Evolutionary conservation across 1,140 invertebrate species (phyloP).

Genomic region (Polyergus mexicanus): DNA sequence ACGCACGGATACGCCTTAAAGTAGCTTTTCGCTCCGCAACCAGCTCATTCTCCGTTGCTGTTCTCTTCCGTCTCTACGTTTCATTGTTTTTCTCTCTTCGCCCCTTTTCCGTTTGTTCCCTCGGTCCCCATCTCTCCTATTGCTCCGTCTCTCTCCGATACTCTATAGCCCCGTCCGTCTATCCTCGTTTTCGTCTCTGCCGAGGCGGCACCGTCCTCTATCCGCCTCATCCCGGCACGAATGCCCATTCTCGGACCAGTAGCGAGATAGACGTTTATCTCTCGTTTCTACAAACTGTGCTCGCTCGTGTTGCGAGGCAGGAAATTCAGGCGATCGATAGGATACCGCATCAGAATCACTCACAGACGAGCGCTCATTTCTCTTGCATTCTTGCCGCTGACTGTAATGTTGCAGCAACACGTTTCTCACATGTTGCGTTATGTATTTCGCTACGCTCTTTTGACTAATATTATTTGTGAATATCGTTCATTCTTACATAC

Average conservation of each 20-base stretch:
- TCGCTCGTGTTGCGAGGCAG: slow-evolving; percentile 42
- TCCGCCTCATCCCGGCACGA: slow-evolving; percentile 46
- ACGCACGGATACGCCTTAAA: slow-evolving; percentile 68
- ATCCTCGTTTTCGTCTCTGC: slow-evolving; percentile 55
- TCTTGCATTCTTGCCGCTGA: slow-evolving; percentile 57
- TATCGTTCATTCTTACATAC: background rate
- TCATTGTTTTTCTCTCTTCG: slow-evolving; percentile 41
- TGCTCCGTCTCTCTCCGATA: background rate
- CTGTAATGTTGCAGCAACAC: slow-evolving; percentile 40
- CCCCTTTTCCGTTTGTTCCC: slow-evolving; percentile 7
- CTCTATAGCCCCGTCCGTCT: background rate
- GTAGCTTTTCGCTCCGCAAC: slow-evolving; percentile 60
- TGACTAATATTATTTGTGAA: background rate
- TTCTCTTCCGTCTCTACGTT: slow-evolving; percentile 22
- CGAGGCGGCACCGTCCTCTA: slow-evolving; percentile 59
- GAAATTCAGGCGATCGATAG: slow-evolving; percentile 63
- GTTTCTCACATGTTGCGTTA: slow-evolving; percentile 34
- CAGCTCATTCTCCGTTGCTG: background rate
- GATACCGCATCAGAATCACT: slow-evolving; percentile 61
- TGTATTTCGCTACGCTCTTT: background rate
- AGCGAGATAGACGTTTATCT: slow-evolving; percentile 64
- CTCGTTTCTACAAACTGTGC: slow-evolving; percentile 53
- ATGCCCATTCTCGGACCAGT: slow-evolving; percentile 51
- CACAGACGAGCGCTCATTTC: slow-evolving; percentile 52
- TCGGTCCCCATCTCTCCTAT: background rate